phyloP scores from a whole-genome alignment of 2,888 invertebrate species.

The Cataglyphis rosenhaueri region DNA sequence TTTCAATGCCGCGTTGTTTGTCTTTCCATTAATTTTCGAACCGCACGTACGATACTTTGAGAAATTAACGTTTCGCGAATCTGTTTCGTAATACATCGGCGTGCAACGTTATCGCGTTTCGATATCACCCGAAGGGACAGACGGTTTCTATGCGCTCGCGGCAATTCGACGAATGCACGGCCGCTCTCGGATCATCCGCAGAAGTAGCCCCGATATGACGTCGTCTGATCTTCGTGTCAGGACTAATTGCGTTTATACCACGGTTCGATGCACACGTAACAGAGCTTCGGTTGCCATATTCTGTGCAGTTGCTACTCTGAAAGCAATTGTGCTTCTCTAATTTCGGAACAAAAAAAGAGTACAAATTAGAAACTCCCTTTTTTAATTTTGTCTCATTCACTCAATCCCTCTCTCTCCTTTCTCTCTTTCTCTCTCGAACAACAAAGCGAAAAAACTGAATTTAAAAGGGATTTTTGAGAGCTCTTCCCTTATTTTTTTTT shows the following conservation, averaged over 20 bases:
- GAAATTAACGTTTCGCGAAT: conserved; percentile 61
- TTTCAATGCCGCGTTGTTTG: background rate
- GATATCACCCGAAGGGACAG: conserved; percentile 72
- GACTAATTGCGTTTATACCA: conserved; percentile 55
- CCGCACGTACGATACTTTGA: conserved; percentile 48
- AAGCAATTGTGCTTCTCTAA: conserved; percentile 3
- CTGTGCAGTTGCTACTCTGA: conserved; percentile 23
- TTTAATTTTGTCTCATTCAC: background rate
- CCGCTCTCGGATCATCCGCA: conserved; percentile 66
- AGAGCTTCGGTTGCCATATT: conserved; percentile 28
- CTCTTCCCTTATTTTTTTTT: background rate
- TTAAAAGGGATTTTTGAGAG: background rate
- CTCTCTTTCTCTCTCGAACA: background rate
- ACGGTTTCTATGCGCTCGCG: conserved; percentile 65
- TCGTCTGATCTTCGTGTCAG: conserved; percentile 56
- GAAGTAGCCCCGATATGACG: conserved; percentile 51
- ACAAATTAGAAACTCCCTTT: background rate
- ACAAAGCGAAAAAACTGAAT: background rate
- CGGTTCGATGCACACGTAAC: conserved; percentile 44
- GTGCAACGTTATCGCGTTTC: conserved; percentile 60
- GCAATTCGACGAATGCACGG: conserved; percentile 71
- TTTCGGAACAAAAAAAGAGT: background rate
- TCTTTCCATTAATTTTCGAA: conserved; percentile 1
- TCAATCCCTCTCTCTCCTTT: background rate
- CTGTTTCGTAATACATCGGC: conserved; percentile 25